phyloP scores from a whole-genome alignment of 2,888 invertebrate species.

The Callyntrura guangdongensis region DNA sequence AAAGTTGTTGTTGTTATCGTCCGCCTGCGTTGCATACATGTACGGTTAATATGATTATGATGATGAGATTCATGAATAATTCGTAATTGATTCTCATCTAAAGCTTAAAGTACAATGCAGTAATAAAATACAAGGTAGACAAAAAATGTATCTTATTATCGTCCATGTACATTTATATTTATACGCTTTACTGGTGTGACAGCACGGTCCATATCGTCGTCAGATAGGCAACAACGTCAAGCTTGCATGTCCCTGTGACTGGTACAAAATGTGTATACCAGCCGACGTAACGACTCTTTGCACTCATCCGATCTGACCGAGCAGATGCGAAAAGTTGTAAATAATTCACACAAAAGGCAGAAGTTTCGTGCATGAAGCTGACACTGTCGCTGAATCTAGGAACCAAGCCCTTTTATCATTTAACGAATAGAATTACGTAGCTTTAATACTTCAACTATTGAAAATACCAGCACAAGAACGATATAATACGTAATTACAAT shows the following conservation, averaged over 20 bases:
- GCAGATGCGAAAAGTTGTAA: constrained; percentile 39
- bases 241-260: not conserved
- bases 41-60: constrained; percentile 26
- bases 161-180: not conserved
- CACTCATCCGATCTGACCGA: constrained; percentile 8
- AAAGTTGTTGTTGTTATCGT: not conserved
- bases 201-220: not conserved
- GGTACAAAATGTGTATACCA: no score
- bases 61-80: constrained; percentile 62
- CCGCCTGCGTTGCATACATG: not conserved
- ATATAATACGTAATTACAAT: not conserved
- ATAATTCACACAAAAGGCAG: constrained; percentile 50
- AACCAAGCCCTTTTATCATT: constrained; percentile 45
- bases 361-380: constrained; percentile 29
- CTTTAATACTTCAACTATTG: not conserved
- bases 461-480: not conserved
- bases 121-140: constrained; percentile 37
- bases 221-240: not conserved
- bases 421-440: not conserved
- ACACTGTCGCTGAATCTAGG: constrained; percentile 9
- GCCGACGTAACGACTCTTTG: not conserved
- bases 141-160: constrained; percentile 38
- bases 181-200: constrained; percentile 11
- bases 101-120: constrained; percentile 36
- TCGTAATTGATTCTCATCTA: constrained; percentile 65